phyloP scores from a whole-genome alignment of 2,113 vertebrate species.

The Odontophorus gujanensis region DNA sequence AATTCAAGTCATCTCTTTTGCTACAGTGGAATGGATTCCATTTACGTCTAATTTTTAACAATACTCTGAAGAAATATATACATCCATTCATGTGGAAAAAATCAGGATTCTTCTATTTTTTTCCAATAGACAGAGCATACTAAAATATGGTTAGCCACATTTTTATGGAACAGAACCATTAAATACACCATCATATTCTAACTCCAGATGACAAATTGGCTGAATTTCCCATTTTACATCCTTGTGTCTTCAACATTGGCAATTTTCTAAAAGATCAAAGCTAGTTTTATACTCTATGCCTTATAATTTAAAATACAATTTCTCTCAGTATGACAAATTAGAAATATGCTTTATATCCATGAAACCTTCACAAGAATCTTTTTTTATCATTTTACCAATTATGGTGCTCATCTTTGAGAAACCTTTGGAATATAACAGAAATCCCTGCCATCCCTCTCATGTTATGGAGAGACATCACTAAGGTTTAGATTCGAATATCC shows the following conservation, averaged over 20 bases:
- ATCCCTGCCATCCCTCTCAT: not conserved
- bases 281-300: constrained; percentile 10
- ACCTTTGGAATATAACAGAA: constrained; percentile 16
- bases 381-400: constrained; percentile 42
- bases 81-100: not conserved
- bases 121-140: not conserved
- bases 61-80: constrained; percentile 5
- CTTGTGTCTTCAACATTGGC: constrained; percentile 24
- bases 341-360: constrained; percentile 26
- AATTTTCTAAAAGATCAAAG: constrained; percentile 56
- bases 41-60: constrained; percentile 16
- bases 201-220: not conserved
- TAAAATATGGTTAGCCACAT: constrained; percentile 28
- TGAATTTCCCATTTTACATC: constrained; percentile 25
- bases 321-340: constrained; percentile 32
- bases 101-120: constrained; percentile 8
- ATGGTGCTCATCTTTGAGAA: not conserved
- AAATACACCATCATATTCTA: constrained; percentile 27
- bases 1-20: not conserved
- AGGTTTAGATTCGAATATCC: not conserved
- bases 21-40: not conserved
- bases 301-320: not conserved
- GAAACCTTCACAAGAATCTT: constrained; percentile 12
- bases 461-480: not conserved
- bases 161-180: constrained; percentile 39